Evolutionary conservation across 1,140 invertebrate genomes (phyloP), one percentile per base, ranked within the genome.

Genomic region (Eumaeus atala): DNA sequence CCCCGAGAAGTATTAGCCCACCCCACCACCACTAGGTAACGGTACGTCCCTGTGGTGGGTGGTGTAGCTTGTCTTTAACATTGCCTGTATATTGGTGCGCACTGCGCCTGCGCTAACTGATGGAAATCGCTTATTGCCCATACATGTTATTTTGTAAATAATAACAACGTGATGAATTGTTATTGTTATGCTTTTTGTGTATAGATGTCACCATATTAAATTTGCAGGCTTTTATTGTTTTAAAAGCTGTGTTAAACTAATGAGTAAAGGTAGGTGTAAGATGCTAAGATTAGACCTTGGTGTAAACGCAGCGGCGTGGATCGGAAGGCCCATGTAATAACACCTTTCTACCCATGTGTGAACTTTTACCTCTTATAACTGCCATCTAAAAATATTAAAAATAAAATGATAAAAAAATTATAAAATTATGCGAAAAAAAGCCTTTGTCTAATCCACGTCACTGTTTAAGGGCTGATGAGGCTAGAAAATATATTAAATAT

Each of bases 131-230:
- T 28, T 28, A 28, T 28, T 28, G 21, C 21, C 21, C 21, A 28
- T 28, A 28, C 21, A 28, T 28, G 21, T 28, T 28, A 28, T 28
- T 3, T 28, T 28, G 21, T 28, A 28, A 28, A 28, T 40, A 42
- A 44, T 38, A 35, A 34, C 38, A 28, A 33, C 16, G 17, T 12
- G 10, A 21, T 10, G 16, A 44, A 47, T 28, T 47, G 51, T 28
- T 54, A 54, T 28, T 44, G 53, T 74, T 71, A 73, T 59, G 77
- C 77, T 80, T 80, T 71, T 67, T 66, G 59, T 74, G 68, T 74
- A 71, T 81, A 83, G 72, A 63, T 70, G 69, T 71, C 67, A 66
- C 64, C 60, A 69, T 65, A 67, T 70, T 61, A 61, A 64, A 74
- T 67, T 64, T 66, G 63, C 64, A 70, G 74, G 73, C 76, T 79